These are phyloP conservation scores for Tenebrosternarchus preto DNA, from an alignment of 2,113 vertebrate species.

Conservation along the genomic window DNA sequence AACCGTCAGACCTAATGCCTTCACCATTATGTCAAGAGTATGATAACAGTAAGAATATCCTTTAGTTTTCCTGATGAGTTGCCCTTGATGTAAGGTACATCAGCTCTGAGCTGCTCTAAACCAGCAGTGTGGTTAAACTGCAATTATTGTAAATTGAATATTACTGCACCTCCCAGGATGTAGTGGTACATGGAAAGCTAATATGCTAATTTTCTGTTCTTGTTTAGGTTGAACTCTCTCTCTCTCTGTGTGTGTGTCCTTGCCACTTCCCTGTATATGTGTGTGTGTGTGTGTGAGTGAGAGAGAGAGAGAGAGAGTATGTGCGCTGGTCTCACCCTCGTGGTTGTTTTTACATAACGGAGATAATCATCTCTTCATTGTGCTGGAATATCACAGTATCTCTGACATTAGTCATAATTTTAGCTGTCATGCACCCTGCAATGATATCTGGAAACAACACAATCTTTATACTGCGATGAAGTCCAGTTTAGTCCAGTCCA, in stretches of 20 bases:
- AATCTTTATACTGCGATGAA: not conserved
- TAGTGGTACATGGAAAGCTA: not conserved
- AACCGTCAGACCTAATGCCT: constrained; percentile 63
- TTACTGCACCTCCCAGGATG: not conserved
- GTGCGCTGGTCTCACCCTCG: no score
- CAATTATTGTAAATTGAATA: not conserved
- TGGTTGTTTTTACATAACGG: constrained; percentile 13
- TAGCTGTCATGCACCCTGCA: not conserved
- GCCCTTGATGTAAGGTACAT: not conserved
- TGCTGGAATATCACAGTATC: constrained; percentile 8
- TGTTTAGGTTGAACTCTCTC: constrained; percentile 1
- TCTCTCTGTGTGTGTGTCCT: not conserved
- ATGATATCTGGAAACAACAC: constrained; percentile 12
- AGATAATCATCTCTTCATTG: constrained; percentile 6
- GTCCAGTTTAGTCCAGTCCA: not conserved
- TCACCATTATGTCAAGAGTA: constrained; percentile 13
- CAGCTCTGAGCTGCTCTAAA: not conserved
- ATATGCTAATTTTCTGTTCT: not conserved
- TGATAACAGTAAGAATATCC: not conserved
- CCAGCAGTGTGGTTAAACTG: not conserved
- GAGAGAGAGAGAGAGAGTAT: no score
- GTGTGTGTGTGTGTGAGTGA: no score
- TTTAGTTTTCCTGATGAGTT: not conserved
- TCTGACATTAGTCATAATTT: constrained; percentile 19
- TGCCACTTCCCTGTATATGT: no score